These are phyloP conservation scores for Pelobates cultripes DNA, from an alignment of 2,797 vertebrate species.

Conservation along the genomic window DNA sequence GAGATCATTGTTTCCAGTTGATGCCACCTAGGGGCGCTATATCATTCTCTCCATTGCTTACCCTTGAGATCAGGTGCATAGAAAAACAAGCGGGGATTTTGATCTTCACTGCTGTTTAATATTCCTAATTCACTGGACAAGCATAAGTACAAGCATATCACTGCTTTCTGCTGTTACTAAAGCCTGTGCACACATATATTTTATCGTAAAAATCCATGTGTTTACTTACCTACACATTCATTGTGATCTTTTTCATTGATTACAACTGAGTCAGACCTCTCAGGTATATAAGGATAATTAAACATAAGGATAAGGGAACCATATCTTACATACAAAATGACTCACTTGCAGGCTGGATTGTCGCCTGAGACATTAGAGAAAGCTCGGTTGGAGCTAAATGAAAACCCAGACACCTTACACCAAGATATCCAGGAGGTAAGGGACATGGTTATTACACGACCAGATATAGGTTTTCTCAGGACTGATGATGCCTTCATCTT, in stretches of 20 bases:
- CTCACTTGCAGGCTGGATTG: constrained; percentile 96
- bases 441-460: constrained; percentile 98
- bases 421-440: constrained; percentile 99
- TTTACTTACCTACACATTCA: not conserved
- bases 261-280: not conserved
- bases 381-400: constrained; percentile 95
- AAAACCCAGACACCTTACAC: constrained; percentile 94
- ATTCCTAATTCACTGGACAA: too few relatives aligned
- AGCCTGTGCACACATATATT: too few relatives aligned
- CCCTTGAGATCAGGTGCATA: constrained; percentile 11
- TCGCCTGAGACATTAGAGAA: constrained; percentile 98
- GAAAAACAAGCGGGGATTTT: constrained; percentile 17
- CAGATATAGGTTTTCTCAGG: constrained; percentile 97
- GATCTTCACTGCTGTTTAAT: not conserved
- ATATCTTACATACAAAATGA: constrained; percentile 73
- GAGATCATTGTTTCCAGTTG: constrained; percentile 33
- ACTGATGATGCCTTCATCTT: constrained; percentile 97
- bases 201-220: not conserved
- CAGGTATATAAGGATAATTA: constrained; percentile 15
- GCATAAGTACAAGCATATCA: too few relatives aligned
- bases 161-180: too few relatives aligned
- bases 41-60: constrained; percentile 1
- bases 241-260: too few relatives aligned
- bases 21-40: constrained; percentile 59
- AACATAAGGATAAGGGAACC: not conserved